These are phyloP conservation scores for Hucho hucho DNA, from an alignment of 2,113 vertebrate species.

Conservation along the genomic window DNA sequence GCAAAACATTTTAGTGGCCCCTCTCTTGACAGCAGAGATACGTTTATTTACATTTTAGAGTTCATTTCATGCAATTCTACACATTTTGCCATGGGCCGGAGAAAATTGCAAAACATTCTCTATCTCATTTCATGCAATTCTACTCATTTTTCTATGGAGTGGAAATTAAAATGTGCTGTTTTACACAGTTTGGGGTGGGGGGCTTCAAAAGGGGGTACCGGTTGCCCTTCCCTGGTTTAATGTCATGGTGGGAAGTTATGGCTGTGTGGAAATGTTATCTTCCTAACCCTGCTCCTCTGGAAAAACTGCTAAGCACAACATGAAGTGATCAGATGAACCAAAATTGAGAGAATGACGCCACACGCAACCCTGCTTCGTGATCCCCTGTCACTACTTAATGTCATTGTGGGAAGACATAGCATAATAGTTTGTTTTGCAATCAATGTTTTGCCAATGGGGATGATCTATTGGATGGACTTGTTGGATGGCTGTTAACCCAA, in stretches of 20 bases:
- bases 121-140: too few species aligned
- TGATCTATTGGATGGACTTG: conserved; percentile 26
- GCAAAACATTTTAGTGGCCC: too few species aligned
- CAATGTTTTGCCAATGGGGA: conserved; percentile 43
- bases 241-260: conserved; percentile 71
- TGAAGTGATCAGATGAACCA: conserved; percentile 40
- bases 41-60: too few species aligned
- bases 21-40: too few species aligned
- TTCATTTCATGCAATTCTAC: too few species aligned
- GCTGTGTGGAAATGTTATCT: conserved; percentile 64
- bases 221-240: conserved; percentile 35
- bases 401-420: conserved; percentile 37
- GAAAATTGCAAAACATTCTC: too few species aligned
- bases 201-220: too few species aligned
- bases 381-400: conserved; percentile 49
- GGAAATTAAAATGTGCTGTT: too few species aligned
- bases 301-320: conserved; percentile 61
- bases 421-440: conserved; percentile 52
- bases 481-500: conserved; percentile 23
- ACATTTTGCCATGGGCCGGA: too few species aligned
- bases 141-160: too few species aligned
- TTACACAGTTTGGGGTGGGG: too few species aligned
- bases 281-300: conserved; percentile 59
- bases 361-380: conserved; percentile 35
- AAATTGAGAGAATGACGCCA: conserved; percentile 46